A percentile compares a stretch with the other conserved stretches of the same genome.
Evolutionary conservation across 2,113 vertebrate genomes (phyloP).

Genomic region (Cercopithecus mona): DNA sequence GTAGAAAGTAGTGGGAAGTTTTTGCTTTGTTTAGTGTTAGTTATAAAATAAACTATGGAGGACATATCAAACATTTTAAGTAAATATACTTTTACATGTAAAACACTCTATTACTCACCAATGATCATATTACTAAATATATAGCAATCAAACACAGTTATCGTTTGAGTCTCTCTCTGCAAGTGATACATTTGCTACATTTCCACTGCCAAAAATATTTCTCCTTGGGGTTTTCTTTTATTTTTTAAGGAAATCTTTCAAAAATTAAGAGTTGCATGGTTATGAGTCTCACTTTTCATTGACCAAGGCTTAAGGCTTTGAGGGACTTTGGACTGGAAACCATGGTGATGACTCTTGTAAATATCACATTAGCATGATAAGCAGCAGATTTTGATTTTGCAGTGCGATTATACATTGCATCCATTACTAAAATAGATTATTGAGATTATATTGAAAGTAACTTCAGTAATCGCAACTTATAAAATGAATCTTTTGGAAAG

Average conservation of each 20-base stretch:
- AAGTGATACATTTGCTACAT: not conserved
- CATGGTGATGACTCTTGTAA: constrained; percentile 66
- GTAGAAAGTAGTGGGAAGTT: not conserved
- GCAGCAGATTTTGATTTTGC: constrained; percentile 55
- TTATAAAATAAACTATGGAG: not conserved
- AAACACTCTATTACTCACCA: not conserved
- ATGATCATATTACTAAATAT: constrained; percentile 36
- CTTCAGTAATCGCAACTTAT: not conserved
- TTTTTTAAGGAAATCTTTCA: constrained; percentile 47
- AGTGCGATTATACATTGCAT: not conserved
- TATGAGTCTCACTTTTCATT: constrained; percentile 69
- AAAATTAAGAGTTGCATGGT: constrained; percentile 43
- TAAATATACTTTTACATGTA: not conserved
- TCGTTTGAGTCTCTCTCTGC: constrained; percentile 1
- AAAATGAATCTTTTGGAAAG: not conserved
- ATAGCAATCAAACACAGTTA: not conserved
- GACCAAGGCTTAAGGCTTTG: constrained; percentile 64
- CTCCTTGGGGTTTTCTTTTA: not conserved
- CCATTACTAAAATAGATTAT: constrained; percentile 61
- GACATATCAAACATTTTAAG: not conserved
- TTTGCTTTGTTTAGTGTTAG: not conserved
- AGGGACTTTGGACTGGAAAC: constrained; percentile 63
- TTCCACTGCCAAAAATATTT: constrained; percentile 11
- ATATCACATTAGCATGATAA: constrained; percentile 64
- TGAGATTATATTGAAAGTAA: constrained; percentile 62